These are phyloP conservation scores for Aporophyla nigra DNA, from an alignment of 2,888 invertebrate species.

Conservation along the genomic window DNA sequence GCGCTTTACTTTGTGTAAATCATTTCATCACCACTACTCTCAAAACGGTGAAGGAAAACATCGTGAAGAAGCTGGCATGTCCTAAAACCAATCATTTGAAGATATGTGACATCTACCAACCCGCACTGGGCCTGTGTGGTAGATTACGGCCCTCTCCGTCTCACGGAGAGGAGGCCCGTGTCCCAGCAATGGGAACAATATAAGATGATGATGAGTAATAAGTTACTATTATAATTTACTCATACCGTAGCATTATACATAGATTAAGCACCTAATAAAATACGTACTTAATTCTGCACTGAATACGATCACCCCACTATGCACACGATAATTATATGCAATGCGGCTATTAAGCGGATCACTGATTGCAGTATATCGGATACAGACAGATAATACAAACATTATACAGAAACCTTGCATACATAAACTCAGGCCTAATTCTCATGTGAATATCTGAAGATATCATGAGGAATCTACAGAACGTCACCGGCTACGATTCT, in stretches of 20 bases:
- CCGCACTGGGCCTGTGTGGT: no score
- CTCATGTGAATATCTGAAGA: no score
- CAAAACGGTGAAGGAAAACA: no score
- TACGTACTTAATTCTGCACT: neutral
- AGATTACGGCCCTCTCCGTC: no score
- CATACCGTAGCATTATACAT: neutral
- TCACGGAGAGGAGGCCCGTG: no score
- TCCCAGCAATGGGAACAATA: no score
- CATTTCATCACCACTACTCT: no score
- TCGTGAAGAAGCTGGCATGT: no score
- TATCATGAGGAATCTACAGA: neutral
- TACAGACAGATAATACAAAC: neutral
- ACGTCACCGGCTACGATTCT: neutral
- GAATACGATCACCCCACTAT: neutral
- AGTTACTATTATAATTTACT: neutral
- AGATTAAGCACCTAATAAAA: neutral
- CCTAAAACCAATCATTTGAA: no score
- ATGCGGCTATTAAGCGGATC: slow-evolving; percentile 29
- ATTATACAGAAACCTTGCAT: neutral
- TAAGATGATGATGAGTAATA: no score
- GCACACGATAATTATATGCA: slow-evolving; percentile 18
- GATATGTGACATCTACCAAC: no score
- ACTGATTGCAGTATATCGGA: slow-evolving; percentile 20
- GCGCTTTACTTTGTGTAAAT: no score
- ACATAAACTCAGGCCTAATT: neutral